Evolutionary conservation across 23 tunicate genomes (phyloP), one percentile per base, ranked within the genome.

Genomic region (Clavelina lepadiformis): DNA sequence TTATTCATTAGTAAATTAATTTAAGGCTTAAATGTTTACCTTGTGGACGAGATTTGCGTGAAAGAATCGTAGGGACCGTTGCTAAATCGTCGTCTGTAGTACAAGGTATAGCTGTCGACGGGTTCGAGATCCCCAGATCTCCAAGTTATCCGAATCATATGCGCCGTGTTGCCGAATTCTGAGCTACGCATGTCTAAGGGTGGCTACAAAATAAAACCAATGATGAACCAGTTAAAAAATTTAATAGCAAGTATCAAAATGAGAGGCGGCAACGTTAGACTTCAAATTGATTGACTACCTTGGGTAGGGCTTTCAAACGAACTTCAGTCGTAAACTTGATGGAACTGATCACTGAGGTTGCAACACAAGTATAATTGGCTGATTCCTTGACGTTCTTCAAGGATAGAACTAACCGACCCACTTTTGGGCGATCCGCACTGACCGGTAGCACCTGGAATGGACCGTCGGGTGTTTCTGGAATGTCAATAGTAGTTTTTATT

Each of bases 301-400:
- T 59, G 1, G 97, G 97, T 34, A 66, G 35, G 3, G 89, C 71
- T 61, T 67, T 50, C 33, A 89, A 75, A 3, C 67, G 68, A 26
- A 89, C 80, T 28, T 59, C 38, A 1, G 97, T 81, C 15, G 89
- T 81, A 55, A 57, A 58, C 24, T 54, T 57, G 58, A 69, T 71
- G 28, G 73, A 74, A 49, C 68, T 68, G 46, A 79, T 44, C 6
- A 28, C 27, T 1, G 96, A 88, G 13, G 50, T 61, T 3, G 89
- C 97, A 22, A 89, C 63, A 74, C 97, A 89, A 34, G 89, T 75
- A 68, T 89, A 89, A 46, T 75, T 81, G 0, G 83, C 83, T 28
- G 97, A 81, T 30, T 51, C 65, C 38, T 57, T 71, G 28, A 89
- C 75, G 36, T 63, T 46, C 8, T 38, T 41, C 67, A 88, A 30